Base-by-base conservation (phyloP, 2,888 invertebrate species). In the Anoncus sp. region DNA sequence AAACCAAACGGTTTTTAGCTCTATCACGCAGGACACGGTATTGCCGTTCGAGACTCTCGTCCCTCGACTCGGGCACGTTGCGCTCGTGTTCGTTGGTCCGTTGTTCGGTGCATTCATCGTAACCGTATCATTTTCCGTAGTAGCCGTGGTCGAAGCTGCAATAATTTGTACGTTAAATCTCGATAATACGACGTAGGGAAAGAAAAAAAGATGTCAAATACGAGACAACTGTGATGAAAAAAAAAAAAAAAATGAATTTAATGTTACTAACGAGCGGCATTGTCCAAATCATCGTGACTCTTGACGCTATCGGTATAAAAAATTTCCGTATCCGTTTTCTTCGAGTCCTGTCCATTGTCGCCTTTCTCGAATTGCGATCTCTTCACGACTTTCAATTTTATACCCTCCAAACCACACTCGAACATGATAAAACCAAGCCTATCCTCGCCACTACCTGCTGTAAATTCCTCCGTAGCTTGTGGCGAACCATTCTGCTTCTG, bases 381-480 rank as follows among this genome's bases (percentile, higher is more conserved):
- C 84, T 96, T 95, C 0, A 94, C 94, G 38, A 94, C 92, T 89
- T 97, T 97, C 18, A 98, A 93, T 10, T 95, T 95, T 16, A 98
- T 96, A 1, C 97, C 97, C 92, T 99, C 98, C 40, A 98, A 92
- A 0, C 99, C 98, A 88, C 97, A 97, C 91, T 99, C 99, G 88
- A 98, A 98, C 98, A 99, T 98, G 69, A 99, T 98, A 89, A 97
- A 98, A 20, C 98, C 98, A 72, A 97, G 92, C 74, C 95, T 94
- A 83, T 94, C 95, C 77, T 95, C 90, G 12, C 94, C 84, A 80
- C 82, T 87, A 65, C 88, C 89, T 5, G 87, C 92, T 38, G 93
- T 93, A 83, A 93, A 92, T 31, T 92, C 91, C 65, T 94, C 93
- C 2, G 92, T 88, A 45, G 91, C 88, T 85, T 88, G 87, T 1